Evolutionary conservation across 1,140 invertebrate species (phyloP), one percentile per base, ranked within the genome.

Genomic region (Bombus difficillimus): DNA sequence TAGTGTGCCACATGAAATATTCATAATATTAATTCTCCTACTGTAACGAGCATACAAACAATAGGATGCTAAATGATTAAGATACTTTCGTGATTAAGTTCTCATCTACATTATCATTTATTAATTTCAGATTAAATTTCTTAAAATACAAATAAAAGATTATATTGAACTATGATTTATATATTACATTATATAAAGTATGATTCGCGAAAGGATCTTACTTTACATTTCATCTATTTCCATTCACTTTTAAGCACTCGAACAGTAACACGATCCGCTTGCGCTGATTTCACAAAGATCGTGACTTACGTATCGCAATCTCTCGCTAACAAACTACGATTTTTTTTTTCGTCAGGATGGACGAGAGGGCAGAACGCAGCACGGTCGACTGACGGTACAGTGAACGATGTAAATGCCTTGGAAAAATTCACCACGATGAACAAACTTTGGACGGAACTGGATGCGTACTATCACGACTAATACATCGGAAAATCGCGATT

Each of bases 291-390:
- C 41, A 47, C 41, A 74, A 39, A 75, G 12, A 69, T 79, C 28
- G n/a, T 37, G n/a, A 47, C 82, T 79, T 84, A 32, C 43, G 43
- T 66, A 59, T 76, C 39, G 28, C 12, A 37, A 53, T 39, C 12
- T 9, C 8, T 73, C 18, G 43, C 25, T 83, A 87, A 88, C 68
- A 28, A 22, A 59, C 3, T 28, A 10, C 43, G 47, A 78, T 86
- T 79, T 91, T 89, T 86, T 89, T 34, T 41, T 92, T 90, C 85
- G 12, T 43, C 81, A 95, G 95, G 92, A 94, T 94, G 95, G 93
- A 95, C 94, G 94, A 95, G 94, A 93, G 93, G 94, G 95, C 93
- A 94, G 92, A 94, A 92, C 91, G 92, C 92, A 93, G 91, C 93
- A 93, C 90, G 93, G 93, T 94, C 90, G 93, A 95, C 92, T 95